phyloP scores from a whole-genome alignment of 92 coral and sea anemone genomes.

The Porites cylindrica region DNA sequence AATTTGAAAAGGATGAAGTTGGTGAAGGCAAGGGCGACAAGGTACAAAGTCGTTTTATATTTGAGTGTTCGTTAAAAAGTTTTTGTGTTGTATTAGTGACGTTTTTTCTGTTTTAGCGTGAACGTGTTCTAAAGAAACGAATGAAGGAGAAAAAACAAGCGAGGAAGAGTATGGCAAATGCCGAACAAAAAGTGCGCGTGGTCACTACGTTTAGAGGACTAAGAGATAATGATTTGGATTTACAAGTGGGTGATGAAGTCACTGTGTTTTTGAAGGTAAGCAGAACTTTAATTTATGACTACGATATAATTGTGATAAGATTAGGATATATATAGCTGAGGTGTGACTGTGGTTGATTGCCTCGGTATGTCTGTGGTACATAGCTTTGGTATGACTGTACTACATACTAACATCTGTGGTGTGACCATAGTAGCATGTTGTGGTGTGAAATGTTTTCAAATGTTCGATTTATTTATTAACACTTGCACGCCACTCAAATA shows the following conservation, averaged over 20 bases:
- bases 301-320: neutral
- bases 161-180: conserved; percentile 63
- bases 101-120: conserved; percentile 57
- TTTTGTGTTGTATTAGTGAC: neutral
- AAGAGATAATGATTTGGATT: conserved; percentile 70
- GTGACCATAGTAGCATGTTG: no score
- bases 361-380: no score
- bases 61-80: neutral
- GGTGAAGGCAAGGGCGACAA: conserved; percentile 54
- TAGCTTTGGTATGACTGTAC: neutral
- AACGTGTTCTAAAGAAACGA: conserved; percentile 80
- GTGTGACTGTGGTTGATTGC: neutral
- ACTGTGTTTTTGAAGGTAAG: conserved; percentile 73
- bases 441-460: no score
- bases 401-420: neutral
- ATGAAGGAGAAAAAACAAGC: conserved; percentile 86
- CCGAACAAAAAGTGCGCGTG: conserved; percentile 83
- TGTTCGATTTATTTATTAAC: no score
- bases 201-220: conserved; percentile 81
- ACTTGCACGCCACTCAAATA: no score
- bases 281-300: neutral
- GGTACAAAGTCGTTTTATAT: conserved; percentile 25
- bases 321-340: no score
- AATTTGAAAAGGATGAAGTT: neutral
- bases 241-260: conserved; percentile 89